Percentiles rank a stretch among this genome's conserved stretches.
Evolutionary conservation across 2,888 invertebrate genomes (phyloP).

Genomic region (Agriopis aurantiaria): DNA sequence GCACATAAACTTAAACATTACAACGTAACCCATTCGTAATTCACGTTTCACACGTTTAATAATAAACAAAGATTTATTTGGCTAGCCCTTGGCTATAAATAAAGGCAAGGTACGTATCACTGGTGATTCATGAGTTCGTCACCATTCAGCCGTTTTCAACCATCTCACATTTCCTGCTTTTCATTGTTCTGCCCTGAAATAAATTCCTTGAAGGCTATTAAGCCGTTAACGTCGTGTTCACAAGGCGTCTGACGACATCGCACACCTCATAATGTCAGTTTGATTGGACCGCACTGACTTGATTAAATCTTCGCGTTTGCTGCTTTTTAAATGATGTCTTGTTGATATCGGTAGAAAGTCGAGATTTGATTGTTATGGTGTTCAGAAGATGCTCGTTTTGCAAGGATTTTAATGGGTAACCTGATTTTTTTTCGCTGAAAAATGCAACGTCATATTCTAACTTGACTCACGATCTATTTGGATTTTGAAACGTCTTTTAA

Average conservation of each 20-base stretch:
- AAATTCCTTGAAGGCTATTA: slow-evolving; percentile 41
- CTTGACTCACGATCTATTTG: too few species aligned
- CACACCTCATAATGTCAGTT: slow-evolving; percentile 58
- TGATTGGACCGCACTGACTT: slow-evolving; percentile 53
- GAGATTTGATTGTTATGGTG: slow-evolving; percentile 10
- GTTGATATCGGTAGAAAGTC: slow-evolving; percentile 10
- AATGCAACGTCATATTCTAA: too few species aligned
- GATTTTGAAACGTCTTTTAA: too few species aligned
- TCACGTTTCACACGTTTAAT: slow-evolving; percentile 12
- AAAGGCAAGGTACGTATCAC: slow-evolving; percentile 17
- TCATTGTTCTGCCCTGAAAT: slow-evolving; percentile 25
- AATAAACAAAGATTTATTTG: slow-evolving; percentile 14
- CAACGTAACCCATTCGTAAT: not conserved
- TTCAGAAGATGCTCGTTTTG: not conserved
- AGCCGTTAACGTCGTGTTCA: slow-evolving; percentile 53
- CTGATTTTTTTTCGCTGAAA: not conserved
- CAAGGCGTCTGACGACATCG: slow-evolving; percentile 48
- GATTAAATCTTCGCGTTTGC: slow-evolving; percentile 54
- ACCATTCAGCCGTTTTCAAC: slow-evolving; percentile 19
- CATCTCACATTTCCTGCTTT: slow-evolving; percentile 26
- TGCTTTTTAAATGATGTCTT: slow-evolving; percentile 19
- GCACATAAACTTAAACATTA: slow-evolving; percentile 12
- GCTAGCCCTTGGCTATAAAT: slow-evolving; percentile 27
- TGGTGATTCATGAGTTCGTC: slow-evolving; percentile 30
- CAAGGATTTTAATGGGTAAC: not conserved